Conservation (phyloP, 2,797 vertebrate species). For the Siniperca obscura region DNA sequence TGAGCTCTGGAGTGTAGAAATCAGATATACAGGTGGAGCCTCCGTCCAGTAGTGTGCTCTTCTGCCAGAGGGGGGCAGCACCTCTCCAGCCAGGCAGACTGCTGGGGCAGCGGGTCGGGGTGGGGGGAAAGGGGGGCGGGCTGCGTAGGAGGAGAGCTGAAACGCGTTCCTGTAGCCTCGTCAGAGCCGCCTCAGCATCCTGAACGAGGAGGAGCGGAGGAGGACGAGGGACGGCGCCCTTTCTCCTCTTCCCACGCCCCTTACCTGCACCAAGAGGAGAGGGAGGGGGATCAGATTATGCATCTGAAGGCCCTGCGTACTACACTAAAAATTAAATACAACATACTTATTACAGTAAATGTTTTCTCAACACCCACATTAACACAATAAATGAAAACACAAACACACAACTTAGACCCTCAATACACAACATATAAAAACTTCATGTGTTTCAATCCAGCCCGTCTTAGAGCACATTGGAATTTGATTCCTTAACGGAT, state of each 20-base stretch:
- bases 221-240: slow-evolving; percentile 61
- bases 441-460: neutral
- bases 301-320: neutral
- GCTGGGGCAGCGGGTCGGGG: slow-evolving; percentile 85
- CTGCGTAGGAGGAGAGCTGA: slow-evolving; percentile 85
- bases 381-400: neutral
- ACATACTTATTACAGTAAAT: neutral
- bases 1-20: slow-evolving; percentile 86
- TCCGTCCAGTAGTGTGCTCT: slow-evolving; percentile 84
- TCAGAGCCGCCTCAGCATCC: slow-evolving; percentile 80
- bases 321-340: neutral
- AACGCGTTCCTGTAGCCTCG: slow-evolving; percentile 87
- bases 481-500: neutral
- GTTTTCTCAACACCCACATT: neutral
- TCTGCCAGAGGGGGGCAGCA: slow-evolving; percentile 87
- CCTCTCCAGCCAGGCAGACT: slow-evolving; percentile 71
- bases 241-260: slow-evolving; percentile 79
- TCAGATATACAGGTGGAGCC: slow-evolving; percentile 53
- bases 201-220: slow-evolving; percentile 89
- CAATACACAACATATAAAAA: neutral
- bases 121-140: slow-evolving; percentile 78
- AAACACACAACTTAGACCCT: neutral
- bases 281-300: neutral
- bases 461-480: neutral
- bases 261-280: slow-evolving; percentile 80